Evolutionary conservation across 2,888 invertebrate species (phyloP).

Genomic region (Tipula unca): DNA sequence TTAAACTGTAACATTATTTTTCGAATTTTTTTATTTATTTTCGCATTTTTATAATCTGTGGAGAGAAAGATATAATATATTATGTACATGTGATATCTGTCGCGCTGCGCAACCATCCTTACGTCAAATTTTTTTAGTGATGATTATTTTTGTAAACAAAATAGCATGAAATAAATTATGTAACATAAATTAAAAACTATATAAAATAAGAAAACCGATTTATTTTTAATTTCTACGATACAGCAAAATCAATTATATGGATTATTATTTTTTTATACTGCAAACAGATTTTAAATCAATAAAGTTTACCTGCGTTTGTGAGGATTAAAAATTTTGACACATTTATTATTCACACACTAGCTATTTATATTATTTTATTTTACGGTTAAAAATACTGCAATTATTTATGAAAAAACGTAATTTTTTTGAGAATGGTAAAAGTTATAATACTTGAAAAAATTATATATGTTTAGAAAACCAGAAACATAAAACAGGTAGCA

Average conservation of each 20-base stretch:
- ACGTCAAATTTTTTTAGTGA: neutral
- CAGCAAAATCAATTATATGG: neutral
- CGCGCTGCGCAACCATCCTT: neutral
- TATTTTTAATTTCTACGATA: neutral
- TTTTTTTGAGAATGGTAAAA: neutral
- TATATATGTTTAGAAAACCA: neutral
- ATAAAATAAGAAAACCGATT: neutral
- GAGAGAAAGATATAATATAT: neutral
- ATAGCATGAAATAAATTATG: neutral
- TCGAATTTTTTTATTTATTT: neutral
- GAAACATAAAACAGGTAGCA: neutral
- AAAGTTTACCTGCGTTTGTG: neutral
- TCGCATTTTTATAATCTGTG: neutral
- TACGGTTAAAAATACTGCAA: neutral
- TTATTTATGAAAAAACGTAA: neutral
- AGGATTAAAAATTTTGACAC: neutral
- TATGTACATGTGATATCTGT: neutral
- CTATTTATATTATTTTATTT: neutral
- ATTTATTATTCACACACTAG: neutral
- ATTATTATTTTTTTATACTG: neutral
- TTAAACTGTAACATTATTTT: neutral
- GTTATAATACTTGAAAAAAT: neutral
- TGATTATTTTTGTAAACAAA: constrained; percentile 14
- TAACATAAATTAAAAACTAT: neutral
- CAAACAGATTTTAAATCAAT: neutral